Evolutionary conservation across 2,888 invertebrate species (phyloP).

Genomic region (Melolontha melolontha): DNA sequence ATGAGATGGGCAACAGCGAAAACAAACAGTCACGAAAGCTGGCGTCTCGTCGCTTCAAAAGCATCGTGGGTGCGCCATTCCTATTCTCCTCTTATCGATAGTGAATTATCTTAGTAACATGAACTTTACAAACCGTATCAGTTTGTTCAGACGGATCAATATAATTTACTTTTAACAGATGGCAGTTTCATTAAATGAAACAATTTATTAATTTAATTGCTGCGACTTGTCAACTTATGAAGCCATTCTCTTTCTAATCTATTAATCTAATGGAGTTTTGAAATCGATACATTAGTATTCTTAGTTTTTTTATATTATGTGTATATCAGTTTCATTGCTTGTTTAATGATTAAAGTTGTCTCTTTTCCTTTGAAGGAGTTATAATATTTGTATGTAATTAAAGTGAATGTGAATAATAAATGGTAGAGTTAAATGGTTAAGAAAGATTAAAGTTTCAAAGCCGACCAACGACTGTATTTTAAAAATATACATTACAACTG

Average conservation of each 20-base stretch:
- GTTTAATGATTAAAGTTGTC: too few species aligned
- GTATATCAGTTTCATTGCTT: too few species aligned
- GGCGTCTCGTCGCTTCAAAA: slow-evolving; percentile 7
- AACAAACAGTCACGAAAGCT: slow-evolving; percentile 4
- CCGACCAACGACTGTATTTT: too few species aligned
- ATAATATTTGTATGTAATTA: too few species aligned
- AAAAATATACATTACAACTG: too few species aligned
- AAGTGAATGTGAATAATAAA: too few species aligned
- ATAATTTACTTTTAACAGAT: slow-evolving; percentile 11
- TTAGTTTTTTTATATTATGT: neutral
- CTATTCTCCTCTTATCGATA: slow-evolving; percentile 19
- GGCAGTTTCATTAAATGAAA: slow-evolving; percentile 19
- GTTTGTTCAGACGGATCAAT: slow-evolving; percentile 16
- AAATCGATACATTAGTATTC: neutral
- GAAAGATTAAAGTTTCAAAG: too few species aligned
- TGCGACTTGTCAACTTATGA: slow-evolving; percentile 9
- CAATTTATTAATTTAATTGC: slow-evolving; percentile 30
- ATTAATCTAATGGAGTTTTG: neutral
- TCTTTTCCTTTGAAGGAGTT: too few species aligned
- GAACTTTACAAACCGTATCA: slow-evolving; percentile 11
- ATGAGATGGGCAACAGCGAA: slow-evolving; percentile 19
- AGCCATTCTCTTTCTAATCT: neutral
- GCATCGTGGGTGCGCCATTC: slow-evolving; percentile 5
- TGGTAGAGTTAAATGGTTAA: too few species aligned
- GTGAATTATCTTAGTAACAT: slow-evolving; percentile 12